These are phyloP conservation scores for Gephyroberyx darwinii DNA, from an alignment of 2,797 vertebrate genomes.

Conservation along the genomic window DNA sequence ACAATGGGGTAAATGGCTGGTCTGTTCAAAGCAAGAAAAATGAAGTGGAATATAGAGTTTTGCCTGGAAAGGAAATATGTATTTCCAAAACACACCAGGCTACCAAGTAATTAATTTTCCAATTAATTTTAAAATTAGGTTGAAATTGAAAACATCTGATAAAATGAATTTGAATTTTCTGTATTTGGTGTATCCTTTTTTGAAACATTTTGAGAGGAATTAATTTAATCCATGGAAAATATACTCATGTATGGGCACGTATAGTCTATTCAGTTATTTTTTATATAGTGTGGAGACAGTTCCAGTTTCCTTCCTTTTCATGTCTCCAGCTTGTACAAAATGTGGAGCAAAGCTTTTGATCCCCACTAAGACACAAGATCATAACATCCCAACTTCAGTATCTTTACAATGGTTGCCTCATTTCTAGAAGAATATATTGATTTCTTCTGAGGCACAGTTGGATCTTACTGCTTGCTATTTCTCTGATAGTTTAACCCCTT, in stretches of 20 bases:
- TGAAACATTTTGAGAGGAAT: too few relatives aligned
- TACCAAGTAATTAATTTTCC: background rate
- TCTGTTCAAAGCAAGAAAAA: slow-evolving; percentile 45
- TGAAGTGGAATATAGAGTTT: slow-evolving; percentile 26
- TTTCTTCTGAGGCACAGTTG: background rate
- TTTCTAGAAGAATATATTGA: background rate
- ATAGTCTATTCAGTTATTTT: too few relatives aligned
- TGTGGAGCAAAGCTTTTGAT: background rate
- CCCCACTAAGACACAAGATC: background rate
- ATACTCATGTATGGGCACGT: too few relatives aligned
- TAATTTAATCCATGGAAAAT: too few relatives aligned
- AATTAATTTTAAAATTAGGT: slow-evolving; percentile 3
- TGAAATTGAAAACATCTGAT: slow-evolving; percentile 2
- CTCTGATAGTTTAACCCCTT: background rate
- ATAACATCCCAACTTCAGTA: background rate
- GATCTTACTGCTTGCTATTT: background rate
- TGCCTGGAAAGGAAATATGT: slow-evolving; percentile 42
- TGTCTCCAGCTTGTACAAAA: background rate
- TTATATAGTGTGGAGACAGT: too few relatives aligned
- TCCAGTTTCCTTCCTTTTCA: background rate
- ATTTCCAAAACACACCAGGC: slow-evolving; percentile 8
- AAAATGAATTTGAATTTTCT: too few relatives aligned
- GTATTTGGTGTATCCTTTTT: background rate
- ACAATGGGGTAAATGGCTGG: slow-evolving; percentile 53
- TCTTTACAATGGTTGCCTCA: background rate